Conservation (phyloP, 1,140 invertebrate species). For the Conopomorpha cramerella region DNA sequence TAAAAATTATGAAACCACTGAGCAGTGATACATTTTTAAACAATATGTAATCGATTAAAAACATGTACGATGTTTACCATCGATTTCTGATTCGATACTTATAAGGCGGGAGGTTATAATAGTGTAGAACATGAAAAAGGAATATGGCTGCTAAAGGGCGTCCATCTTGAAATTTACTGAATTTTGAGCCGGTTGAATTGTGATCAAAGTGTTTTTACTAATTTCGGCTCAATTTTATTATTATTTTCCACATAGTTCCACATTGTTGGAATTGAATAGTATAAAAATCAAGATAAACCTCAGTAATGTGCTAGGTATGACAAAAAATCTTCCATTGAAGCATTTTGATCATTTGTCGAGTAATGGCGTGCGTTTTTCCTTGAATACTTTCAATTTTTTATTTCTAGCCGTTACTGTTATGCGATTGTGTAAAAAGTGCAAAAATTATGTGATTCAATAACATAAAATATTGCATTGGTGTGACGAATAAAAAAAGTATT, state of each 20-base stretch:
- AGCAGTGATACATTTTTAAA: no score
- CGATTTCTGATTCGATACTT: no score
- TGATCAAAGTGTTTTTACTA: slow-evolving; percentile 56
- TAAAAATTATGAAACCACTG: no score
- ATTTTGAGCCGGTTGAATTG: slow-evolving; percentile 55
- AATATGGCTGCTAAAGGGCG: no score
- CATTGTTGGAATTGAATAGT: slow-evolving; percentile 44
- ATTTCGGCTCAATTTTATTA: slow-evolving; percentile 43
- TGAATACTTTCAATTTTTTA: slow-evolving; percentile 53
- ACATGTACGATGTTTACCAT: no score
- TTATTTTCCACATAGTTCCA: slow-evolving; percentile 51
- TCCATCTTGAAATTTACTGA: slow-evolving; percentile 61
- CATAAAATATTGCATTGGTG: no score
- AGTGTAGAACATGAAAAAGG: no score
- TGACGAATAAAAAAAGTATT: no score
- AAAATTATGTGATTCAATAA: no score
- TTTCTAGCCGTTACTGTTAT: slow-evolving; percentile 37
- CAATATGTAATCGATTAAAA: no score
- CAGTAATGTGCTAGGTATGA: slow-evolving; percentile 60
- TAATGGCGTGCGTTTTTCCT: slow-evolving; percentile 61
- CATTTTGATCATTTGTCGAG: slow-evolving; percentile 58
- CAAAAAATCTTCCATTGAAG: slow-evolving; percentile 30
- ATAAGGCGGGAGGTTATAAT: no score
- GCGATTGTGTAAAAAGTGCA: no score
- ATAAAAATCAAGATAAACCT: slow-evolving; percentile 49